phyloP scores from a whole-genome alignment of 2,888 invertebrate genomes.

The Lagria hirta region DNA sequence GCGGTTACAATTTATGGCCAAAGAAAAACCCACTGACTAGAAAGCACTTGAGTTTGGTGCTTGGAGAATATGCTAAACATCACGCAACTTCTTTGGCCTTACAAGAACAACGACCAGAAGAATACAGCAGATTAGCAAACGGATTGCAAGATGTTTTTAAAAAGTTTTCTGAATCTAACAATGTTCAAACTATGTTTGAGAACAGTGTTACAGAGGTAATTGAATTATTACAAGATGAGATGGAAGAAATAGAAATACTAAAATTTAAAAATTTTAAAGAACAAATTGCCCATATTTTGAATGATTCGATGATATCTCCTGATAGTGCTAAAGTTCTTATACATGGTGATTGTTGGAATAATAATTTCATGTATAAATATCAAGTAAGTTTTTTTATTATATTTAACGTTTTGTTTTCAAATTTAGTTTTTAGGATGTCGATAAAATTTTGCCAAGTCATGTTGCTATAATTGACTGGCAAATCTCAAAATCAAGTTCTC shows the following conservation, averaged over 20 bases:
- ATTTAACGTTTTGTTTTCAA: constrained; percentile 3
- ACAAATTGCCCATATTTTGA: no score
- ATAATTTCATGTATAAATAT: constrained; percentile 23
- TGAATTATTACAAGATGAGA: no score
- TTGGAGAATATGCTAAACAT: constrained; percentile 17
- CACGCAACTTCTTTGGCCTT: constrained; percentile 24
- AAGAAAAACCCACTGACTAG: constrained; percentile 34
- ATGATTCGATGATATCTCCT: no score
- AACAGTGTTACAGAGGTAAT: no score
- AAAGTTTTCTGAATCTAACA: neutral
- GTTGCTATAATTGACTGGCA: constrained; percentile 33
- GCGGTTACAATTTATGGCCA: constrained; percentile 32
- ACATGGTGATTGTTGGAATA: constrained; percentile 29
- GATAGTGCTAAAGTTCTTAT: constrained; percentile 22
- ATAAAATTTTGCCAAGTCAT: neutral
- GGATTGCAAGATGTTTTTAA: neutral
- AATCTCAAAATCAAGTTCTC: constrained; percentile 28
- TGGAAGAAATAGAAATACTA: no score
- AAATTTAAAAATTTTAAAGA: no score
- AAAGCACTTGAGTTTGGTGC: constrained; percentile 31
- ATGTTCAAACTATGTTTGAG: no score
- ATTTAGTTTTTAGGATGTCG: constrained; percentile 5
- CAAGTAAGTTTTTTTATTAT: constrained; percentile 17
- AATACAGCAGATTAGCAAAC: constrained; percentile 6
- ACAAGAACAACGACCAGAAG: constrained; percentile 8